Evolutionary conservation across 2,113 vertebrate genomes (phyloP).

Genomic region (Ondatra zibethicus): DNA sequence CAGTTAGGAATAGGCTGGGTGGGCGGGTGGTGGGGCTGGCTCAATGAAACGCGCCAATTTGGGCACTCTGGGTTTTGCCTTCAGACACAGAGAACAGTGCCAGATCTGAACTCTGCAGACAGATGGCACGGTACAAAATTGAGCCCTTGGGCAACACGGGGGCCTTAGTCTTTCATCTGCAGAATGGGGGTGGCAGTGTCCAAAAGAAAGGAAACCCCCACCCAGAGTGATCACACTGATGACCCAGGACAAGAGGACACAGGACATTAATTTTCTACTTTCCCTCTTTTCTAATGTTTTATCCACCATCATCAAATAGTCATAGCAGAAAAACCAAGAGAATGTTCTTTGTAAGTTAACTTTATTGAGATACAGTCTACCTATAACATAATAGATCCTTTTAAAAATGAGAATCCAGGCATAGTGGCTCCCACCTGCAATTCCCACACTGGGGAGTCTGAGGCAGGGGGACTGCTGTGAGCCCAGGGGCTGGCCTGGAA

Average conservation of each 20-base stretch:
- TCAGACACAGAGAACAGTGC: neutral
- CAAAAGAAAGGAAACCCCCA: neutral
- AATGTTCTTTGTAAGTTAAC: constrained; percentile 37
- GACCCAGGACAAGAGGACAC: neutral
- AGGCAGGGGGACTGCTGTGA: neutral
- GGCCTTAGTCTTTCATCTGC: neutral
- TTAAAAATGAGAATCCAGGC: neutral
- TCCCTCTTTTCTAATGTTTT: constrained; percentile 35
- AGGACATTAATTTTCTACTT: neutral
- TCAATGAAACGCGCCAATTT: neutral
- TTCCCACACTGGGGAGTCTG: neutral
- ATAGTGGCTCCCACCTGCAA: neutral
- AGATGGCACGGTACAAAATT: neutral
- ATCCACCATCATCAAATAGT: neutral
- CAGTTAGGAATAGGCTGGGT: neutral
- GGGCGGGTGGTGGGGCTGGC: too few relatives aligned
- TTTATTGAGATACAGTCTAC: constrained; percentile 33
- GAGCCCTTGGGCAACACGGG: neutral
- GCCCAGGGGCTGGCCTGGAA: neutral
- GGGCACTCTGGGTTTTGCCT: neutral
- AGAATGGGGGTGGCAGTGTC: neutral
- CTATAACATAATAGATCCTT: neutral
- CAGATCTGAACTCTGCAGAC: neutral
- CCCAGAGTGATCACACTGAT: neutral
- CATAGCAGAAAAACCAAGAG: constrained; percentile 29